phyloP scores from a whole-genome alignment of 2,113 vertebrate genomes.

The Meleagris gallopavo region DNA sequence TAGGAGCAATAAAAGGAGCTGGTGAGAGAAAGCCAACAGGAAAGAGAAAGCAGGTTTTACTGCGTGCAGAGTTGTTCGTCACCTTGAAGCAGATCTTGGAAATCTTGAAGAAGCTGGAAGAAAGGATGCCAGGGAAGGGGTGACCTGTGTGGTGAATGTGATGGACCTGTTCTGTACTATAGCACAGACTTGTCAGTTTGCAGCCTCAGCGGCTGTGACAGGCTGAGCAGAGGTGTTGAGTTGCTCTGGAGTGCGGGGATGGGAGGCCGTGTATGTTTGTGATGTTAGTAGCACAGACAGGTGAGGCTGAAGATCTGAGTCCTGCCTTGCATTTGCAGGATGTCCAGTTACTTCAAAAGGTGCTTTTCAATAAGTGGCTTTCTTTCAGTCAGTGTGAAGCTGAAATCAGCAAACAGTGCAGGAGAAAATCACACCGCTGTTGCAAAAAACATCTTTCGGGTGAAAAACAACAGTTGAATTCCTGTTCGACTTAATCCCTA shows the following conservation, averaged over 20 bases:
- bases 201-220: not conserved
- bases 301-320: not conserved
- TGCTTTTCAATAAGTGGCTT: not conserved
- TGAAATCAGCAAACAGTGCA: not conserved
- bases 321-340: not conserved
- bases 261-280: fast-evolving
- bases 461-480: not conserved
- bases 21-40: not conserved
- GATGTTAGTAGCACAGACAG: fast-evolving
- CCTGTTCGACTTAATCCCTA: not conserved
- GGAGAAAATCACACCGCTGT: not conserved
- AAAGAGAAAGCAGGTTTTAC: conserved; percentile 11
- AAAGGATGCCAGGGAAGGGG: not conserved
- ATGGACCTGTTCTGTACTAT: not conserved
- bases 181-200: not conserved
- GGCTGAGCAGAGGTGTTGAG: not conserved
- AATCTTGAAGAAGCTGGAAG: not conserved
- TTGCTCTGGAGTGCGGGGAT: not conserved
- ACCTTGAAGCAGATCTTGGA: not conserved
- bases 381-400: not conserved
- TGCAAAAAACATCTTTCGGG: not conserved
- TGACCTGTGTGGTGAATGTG: not conserved
- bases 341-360: not conserved
- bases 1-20: conserved; percentile 33
- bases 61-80: not conserved